phyloP scores from a whole-genome alignment of 2,113 vertebrate species.

The Passer montanus region DNA sequence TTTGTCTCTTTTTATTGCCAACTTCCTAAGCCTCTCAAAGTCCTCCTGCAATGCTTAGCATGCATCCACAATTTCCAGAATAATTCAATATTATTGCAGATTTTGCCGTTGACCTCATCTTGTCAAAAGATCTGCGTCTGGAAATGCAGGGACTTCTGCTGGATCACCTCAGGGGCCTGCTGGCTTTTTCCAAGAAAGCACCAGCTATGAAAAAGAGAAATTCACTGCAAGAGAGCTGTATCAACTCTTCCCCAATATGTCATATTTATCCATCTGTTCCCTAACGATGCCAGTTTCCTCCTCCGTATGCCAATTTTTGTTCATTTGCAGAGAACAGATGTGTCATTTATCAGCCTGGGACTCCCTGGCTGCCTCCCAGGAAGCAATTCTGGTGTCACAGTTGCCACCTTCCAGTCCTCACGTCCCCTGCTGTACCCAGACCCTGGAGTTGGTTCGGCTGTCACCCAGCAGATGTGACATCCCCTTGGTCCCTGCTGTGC shows the following conservation, averaged over 20 bases:
- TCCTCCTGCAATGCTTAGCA: not conserved
- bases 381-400: not conserved
- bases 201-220: not conserved
- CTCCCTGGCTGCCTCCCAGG: not conserved
- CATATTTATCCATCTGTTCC: slow-evolving; percentile 33
- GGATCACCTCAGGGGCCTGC: not conserved
- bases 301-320: slow-evolving; percentile 46
- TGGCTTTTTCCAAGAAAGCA: not conserved
- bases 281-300: slow-evolving; percentile 20
- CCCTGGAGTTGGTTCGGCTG: not conserved
- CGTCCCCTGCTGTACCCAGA: not conserved
- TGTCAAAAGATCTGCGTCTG: not conserved
- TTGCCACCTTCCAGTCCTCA: not conserved
- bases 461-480: not conserved
- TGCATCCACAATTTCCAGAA: not conserved
- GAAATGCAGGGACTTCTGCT: not conserved
- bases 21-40: not conserved
- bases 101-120: not conserved
- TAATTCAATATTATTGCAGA: not conserved
- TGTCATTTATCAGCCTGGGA: slow-evolving; percentile 21
- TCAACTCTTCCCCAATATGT: not conserved
- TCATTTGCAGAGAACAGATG: slow-evolving; percentile 61
- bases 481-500: not conserved
- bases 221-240: not conserved
- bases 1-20: not conserved